Evolutionary conservation across 2,113 vertebrate species (phyloP), one percentile per base, ranked within the genome.

Genomic region (Ovibos moschatus): DNA sequence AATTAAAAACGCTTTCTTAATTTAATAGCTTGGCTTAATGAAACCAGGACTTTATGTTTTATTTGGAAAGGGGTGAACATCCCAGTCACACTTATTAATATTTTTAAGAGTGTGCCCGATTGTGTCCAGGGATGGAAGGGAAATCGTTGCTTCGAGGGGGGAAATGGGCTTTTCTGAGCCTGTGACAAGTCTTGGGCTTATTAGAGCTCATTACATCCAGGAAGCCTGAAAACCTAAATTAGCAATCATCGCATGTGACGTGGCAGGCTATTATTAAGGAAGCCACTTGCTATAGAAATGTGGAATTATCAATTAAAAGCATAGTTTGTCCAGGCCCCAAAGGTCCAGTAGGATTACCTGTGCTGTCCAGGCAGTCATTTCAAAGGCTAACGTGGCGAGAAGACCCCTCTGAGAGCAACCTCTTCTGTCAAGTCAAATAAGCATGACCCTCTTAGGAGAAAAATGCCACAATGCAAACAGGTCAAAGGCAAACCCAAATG

Each of bases 251-350:
- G 98, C 98, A 97, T 98, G 99, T 98, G 98, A 98, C 83, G 98
- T 96, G 98, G 98, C 53, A 82, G 92, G 98, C 97, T 98, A 94
- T 98, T 99, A 99, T 99, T 99, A 99, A 99, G 99, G 99, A 98
- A 99, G 99, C 99, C 99, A 99, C 99, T 99, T 99, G 99, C 99
- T 99, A 97, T 62, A 98, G 98, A 98, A 99, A 99, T 99, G 99
- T 99, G 99, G 98, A 99, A 99, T 99, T 98, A 99, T 99, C 98
- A 99, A 99, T 99, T 99, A 99, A 99, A 99, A 99, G 99, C 97
- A 40, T 98, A 98, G 98, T 98, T 98, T 97, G 98, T 97, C 98
- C 64, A 92, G 98, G 99, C 98, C 99, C 98, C 98, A 97, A 98
- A 99, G 99, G 99, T 99, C 99, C 96, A 94, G 97, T 74, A 98